Conservation (phyloP, 2,113 vertebrate genomes). For the Tychaedon coryphoeus region DNA sequence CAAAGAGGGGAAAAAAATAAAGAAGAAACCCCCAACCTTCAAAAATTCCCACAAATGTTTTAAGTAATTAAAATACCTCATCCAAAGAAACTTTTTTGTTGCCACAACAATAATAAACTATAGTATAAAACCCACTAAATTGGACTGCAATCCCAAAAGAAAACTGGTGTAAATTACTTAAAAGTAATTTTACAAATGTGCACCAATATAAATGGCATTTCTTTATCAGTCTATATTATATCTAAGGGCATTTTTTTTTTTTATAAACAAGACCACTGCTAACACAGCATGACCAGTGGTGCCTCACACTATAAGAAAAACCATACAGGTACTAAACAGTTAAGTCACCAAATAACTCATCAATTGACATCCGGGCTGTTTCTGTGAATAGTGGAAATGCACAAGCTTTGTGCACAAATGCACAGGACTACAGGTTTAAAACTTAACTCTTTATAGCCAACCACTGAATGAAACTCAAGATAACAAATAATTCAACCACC, state of each 20-base stretch:
- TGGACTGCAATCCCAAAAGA: background rate
- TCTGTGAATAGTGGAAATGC: background rate
- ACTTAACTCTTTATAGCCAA: background rate
- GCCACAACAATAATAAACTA: background rate
- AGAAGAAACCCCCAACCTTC: fast-evolving
- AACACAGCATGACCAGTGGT: background rate
- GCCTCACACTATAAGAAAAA: background rate
- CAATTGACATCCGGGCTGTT: background rate
- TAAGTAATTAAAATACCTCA: background rate
- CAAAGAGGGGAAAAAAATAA: fast-evolving
- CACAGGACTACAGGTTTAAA: background rate
- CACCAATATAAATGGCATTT: background rate
- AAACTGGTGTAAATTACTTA: background rate
- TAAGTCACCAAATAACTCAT: background rate
- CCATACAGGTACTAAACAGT: background rate
- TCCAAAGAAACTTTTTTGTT: background rate
- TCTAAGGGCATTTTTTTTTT: background rate
- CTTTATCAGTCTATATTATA: background rate
- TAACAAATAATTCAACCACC: background rate
- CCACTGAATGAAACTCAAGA: background rate
- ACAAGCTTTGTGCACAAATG: background rate
- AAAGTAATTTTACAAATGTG: background rate
- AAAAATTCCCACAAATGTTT: background rate
- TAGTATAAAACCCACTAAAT: background rate
- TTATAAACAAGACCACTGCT: background rate